Percentiles rank a stretch among this genome's conserved stretches.
Conservation (phyloP, 2,888 invertebrate genomes). For the Terebella lapidaria region DNA sequence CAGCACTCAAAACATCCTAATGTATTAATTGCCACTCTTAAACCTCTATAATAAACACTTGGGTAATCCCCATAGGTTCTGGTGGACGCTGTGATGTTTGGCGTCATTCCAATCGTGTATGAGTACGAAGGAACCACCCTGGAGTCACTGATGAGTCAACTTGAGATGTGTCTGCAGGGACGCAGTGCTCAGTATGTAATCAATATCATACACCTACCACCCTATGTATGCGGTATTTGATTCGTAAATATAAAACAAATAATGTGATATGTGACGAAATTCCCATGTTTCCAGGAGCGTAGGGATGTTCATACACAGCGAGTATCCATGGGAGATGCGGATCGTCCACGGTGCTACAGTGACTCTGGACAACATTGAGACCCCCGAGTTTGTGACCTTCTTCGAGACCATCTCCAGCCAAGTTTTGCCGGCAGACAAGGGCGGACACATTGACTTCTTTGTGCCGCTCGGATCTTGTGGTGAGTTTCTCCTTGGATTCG, state of each 20-base stretch:
- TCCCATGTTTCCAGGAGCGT: conserved; percentile 37
- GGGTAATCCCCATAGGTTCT: conserved; percentile 38
- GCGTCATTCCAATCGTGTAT: conserved; percentile 48
- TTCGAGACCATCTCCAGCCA: conserved; percentile 38
- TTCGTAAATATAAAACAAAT: no score
- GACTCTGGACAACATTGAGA: conserved; percentile 34
- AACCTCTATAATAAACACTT: no score
- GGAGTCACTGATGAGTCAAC: conserved; percentile 34
- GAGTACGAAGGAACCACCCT: conserved; percentile 50
- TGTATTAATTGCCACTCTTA: no score
- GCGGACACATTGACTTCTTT: conserved; percentile 48
- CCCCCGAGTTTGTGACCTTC: conserved; percentile 37
- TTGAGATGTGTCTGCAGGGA: conserved; percentile 40
- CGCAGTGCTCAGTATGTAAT: conserved; percentile 39
- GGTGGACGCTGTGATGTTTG: conserved; percentile 47
- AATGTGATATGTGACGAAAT: background rate
- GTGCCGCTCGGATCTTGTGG: conserved; percentile 45
- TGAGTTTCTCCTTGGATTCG: conserved; percentile 14
- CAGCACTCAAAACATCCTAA: no score
- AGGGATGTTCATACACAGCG: conserved; percentile 42
- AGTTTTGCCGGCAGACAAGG: conserved; percentile 34
- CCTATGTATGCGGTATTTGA: no score
- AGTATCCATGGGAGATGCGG: conserved; percentile 40
- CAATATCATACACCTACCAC: background rate
- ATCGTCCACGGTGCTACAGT: conserved; percentile 40